These are phyloP conservation scores for Glomeris maerens DNA, from an alignment of 1,140 invertebrate genomes.

Conservation along the genomic window DNA sequence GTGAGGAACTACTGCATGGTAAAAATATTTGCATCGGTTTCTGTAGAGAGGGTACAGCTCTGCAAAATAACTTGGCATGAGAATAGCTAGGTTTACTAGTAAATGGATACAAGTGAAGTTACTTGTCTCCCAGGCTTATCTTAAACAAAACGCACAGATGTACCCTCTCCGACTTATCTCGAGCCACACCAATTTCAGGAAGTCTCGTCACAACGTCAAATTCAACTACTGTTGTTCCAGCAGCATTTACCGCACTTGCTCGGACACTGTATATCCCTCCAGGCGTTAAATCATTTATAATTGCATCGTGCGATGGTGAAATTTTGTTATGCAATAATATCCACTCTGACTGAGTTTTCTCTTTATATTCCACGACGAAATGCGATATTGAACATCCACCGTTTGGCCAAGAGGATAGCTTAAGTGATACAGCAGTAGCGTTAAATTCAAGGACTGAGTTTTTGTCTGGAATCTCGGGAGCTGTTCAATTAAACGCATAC, in stretches of 20 bases:
- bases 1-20: neutral
- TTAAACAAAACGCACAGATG: neutral
- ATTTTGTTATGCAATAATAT: constrained; percentile 19
- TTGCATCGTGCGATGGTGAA: constrained; percentile 32
- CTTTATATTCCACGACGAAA: constrained; percentile 36
- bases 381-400: constrained; percentile 40
- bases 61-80: no score
- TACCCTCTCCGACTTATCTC: neutral
- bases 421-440: constrained; percentile 31
- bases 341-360: constrained; percentile 17
- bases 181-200: no score
- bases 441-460: constrained; percentile 19
- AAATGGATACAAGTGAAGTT: neutral
- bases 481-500: neutral
- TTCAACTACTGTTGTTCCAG: constrained; percentile 50
- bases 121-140: neutral
- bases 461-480: constrained; percentile 3
- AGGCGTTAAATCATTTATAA: constrained; percentile 52
- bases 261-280: constrained; percentile 63
- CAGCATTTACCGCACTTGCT: constrained; percentile 61
- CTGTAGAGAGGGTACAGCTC: neutral
- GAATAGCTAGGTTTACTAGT: neutral
- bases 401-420: constrained; percentile 37
- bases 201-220: constrained; percentile 70
- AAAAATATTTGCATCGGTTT: neutral